These are phyloP conservation scores for Sebastes itinus DNA, from an alignment of 2,797 vertebrate genomes.

Conservation along the genomic window DNA sequence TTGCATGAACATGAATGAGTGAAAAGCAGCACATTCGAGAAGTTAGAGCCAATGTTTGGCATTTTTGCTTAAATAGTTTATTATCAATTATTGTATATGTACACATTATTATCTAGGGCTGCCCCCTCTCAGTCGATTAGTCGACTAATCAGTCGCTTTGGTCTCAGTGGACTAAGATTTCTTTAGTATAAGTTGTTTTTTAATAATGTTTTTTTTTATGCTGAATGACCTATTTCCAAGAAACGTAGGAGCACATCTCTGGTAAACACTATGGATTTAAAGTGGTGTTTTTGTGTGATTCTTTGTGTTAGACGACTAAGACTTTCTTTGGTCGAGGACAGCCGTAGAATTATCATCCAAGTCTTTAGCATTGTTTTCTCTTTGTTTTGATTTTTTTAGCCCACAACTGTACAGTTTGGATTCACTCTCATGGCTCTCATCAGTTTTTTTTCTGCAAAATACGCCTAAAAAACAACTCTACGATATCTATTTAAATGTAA, in stretches of 20 bases:
- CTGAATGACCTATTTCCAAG: no score
- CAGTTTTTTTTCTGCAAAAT: neutral
- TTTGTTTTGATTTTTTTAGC: neutral
- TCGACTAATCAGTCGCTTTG: rapidly evolving
- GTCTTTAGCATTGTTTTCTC: neutral
- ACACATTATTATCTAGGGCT: no score
- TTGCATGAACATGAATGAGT: neutral
- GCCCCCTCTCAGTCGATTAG: rapidly evolving
- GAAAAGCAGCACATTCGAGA: neutral
- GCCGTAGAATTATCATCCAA: neutral
- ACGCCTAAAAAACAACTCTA: neutral
- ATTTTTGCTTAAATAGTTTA: neutral
- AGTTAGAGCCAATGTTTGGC: neutral
- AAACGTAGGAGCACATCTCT: no score
- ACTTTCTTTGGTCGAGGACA: no score
- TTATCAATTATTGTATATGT: neutral
- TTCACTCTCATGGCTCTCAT: neutral
- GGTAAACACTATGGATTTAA: no score
- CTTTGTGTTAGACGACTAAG: no score
- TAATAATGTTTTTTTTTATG: no score
- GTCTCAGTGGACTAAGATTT: no score
- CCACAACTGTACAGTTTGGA: neutral
- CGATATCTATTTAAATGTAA: neutral
- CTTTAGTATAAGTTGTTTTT: no score
- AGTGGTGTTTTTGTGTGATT: no score